A percentile compares a stretch with the other conserved stretches of the same genome.
Conservation (phyloP, 1,140 invertebrate species). For the Pachypeltis micranthus region DNA sequence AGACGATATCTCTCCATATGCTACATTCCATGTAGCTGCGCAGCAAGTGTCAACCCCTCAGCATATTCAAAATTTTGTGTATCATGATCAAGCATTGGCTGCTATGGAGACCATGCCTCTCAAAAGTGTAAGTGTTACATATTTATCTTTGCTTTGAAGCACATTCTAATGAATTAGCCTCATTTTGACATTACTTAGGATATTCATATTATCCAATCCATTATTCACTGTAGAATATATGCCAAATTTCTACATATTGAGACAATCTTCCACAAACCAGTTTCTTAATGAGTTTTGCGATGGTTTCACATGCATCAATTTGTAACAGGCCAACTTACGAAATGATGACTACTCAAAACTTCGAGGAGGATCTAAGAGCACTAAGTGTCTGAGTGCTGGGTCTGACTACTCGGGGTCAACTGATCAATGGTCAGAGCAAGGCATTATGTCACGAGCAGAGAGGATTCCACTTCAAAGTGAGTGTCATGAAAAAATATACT, state of each 20-base stretch:
- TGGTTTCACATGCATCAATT: too few relatives aligned
- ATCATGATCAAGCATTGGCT: conserved; percentile 55
- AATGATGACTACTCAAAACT: conserved; percentile 23
- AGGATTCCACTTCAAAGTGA: conserved; percentile 24
- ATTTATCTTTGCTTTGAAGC: background rate
- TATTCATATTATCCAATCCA: too few relatives aligned
- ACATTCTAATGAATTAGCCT: too few relatives aligned
- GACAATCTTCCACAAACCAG: background rate
- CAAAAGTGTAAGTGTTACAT: conserved; percentile 38
- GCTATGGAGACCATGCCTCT: conserved; percentile 43
- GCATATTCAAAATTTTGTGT: conserved; percentile 48
- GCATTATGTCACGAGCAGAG: conserved; percentile 12
- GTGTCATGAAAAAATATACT: too few relatives aligned
- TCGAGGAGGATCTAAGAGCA: conserved; percentile 19
- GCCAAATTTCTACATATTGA: too few relatives aligned
- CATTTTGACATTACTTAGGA: too few relatives aligned
- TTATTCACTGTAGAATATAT: too few relatives aligned
- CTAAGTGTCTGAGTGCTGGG: conserved; percentile 23
- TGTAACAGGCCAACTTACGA: conserved; percentile 20
- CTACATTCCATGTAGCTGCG: conserved; percentile 32
- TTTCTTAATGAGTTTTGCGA: background rate
- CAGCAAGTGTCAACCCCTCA: conserved; percentile 19
- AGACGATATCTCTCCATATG: conserved; percentile 36
- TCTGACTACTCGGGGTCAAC: conserved; percentile 27
- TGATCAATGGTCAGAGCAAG: conserved; percentile 27